These are phyloP conservation scores for Chloromyia formosa DNA, from an alignment of 2,888 invertebrate species.

Conservation along the genomic window DNA sequence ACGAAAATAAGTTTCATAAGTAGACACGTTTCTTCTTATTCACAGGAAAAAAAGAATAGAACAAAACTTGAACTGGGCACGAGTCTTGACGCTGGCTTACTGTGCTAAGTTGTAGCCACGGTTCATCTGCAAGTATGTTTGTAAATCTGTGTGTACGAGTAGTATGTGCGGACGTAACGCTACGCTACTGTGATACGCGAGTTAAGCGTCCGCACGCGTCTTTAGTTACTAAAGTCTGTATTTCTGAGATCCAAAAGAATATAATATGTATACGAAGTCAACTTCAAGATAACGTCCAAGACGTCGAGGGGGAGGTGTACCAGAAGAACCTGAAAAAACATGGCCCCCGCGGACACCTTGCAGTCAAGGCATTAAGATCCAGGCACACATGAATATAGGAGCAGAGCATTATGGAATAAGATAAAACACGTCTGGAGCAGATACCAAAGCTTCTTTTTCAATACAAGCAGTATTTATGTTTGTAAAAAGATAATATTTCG, in stretches of 20 bases:
- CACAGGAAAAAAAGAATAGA: not conserved
- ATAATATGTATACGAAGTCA: too few species aligned
- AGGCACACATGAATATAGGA: slow-evolving; percentile 18
- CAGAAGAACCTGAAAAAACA: slow-evolving; percentile 24
- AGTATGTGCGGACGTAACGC: slow-evolving; percentile 36
- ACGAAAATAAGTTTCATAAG: slow-evolving; percentile 37
- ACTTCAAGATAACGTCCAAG: not conserved
- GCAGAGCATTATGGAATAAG: slow-evolving; percentile 15
- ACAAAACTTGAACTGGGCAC: slow-evolving; percentile 39
- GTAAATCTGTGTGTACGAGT: slow-evolving; percentile 27
- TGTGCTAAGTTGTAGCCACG: slow-evolving; percentile 30
- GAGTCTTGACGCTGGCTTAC: slow-evolving; percentile 26
- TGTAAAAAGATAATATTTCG: slow-evolving; percentile 4
- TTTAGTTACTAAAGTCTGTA: slow-evolving; percentile 45
- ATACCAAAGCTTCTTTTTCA: slow-evolving; percentile 11
- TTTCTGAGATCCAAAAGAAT: slow-evolving; percentile 44
- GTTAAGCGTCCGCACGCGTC: slow-evolving; percentile 54
- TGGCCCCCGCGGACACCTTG: slow-evolving; percentile 20
- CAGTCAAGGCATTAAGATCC: slow-evolving; percentile 25
- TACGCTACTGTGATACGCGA: slow-evolving; percentile 62
- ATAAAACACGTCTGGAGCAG: slow-evolving; percentile 39
- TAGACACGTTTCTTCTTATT: slow-evolving; percentile 34
- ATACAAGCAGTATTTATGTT: slow-evolving; percentile 6
- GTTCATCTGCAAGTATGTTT: slow-evolving; percentile 43
- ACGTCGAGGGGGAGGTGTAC: not conserved